A percentile compares a stretch with the other conserved stretches of the same genome.
phyloP scores from a whole-genome alignment of 1,140 invertebrate genomes.

The Archivesica marissinica region DNA sequence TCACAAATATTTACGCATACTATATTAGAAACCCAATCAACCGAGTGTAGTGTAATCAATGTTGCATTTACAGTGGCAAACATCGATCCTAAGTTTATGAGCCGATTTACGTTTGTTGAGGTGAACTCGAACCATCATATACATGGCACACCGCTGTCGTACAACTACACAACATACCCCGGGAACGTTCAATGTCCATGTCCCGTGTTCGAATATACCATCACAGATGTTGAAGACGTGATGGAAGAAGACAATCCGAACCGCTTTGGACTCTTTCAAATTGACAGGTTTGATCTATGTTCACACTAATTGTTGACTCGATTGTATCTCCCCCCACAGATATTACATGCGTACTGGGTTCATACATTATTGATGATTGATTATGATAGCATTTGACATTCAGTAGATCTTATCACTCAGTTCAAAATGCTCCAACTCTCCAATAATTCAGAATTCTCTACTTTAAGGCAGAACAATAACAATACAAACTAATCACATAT shows the following conservation, averaged over 20 bases:
- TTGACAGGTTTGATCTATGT: not conserved
- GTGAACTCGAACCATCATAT: slow-evolving; percentile 4
- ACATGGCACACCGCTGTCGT: not conserved
- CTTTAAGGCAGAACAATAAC: no score
- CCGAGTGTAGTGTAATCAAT: no score
- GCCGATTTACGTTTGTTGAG: slow-evolving; percentile 18
- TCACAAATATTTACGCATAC: no score
- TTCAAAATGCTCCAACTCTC: no score
- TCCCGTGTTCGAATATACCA: slow-evolving; percentile 21
- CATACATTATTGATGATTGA: no score
- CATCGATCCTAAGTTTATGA: slow-evolving; percentile 20
- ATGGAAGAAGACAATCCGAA: not conserved
- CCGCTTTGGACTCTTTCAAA: not conserved
- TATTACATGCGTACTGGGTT: no score
- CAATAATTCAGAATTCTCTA: no score
- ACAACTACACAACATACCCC: slow-evolving; percentile 36
- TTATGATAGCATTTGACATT: no score
- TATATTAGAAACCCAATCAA: no score
- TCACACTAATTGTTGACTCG: not conserved
- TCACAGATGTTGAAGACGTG: not conserved
- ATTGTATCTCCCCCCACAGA: no score
- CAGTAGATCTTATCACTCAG: no score
- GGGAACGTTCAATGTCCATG: not conserved
- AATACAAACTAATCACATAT: no score
- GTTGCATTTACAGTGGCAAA: not conserved